Base-by-base conservation (phyloP, 2,113 vertebrate species). In the Hiodon tergisus region DNA sequence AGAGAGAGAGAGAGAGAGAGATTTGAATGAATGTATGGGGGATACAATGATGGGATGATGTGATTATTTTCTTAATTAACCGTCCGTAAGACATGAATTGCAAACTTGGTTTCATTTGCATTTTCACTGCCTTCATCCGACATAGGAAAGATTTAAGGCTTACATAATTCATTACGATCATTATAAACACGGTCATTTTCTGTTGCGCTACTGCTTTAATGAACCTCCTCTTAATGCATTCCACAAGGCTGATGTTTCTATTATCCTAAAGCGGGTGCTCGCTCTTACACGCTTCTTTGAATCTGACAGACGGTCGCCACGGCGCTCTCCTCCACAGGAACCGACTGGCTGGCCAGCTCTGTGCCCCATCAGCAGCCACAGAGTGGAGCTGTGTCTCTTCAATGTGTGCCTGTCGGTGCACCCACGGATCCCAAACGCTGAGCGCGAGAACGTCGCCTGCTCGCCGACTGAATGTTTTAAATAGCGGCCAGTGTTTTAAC, bases 301-400 rank as follows among this genome's bases (percentile, higher is more conserved):
- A 53, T 14, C 62, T 8, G 50, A 47, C 8, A 54, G 61, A 66
- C 2, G 6, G 31, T 17, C 46, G 46, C 46, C 48, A 59, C 51
- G 47, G 8, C 53, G 2, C 50, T 4, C 63, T 31, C n/a, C 14
- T 51, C 74, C 9, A 75, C 8, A 55, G 4, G 50, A 9, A 14
- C 11, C 57, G 14, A 50, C 54, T 16, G 1, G 31, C 47, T 31
- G 53, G 16, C 51, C 54, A 51, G 50, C 8, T 55, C 6, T 58
- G 3, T 11, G 31, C 9, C 9, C 7, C 17, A 5, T 13, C 5
- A 3, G 4, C 7, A 5, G 58, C 58, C 83, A 82, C 55, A 59
- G 75, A 71, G 80, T 65, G 83, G 81, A 69, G 79, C 78, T 82
- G 79, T 82, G 78, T 67, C 57, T 76, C 78, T 71, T 82, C 73